These are phyloP conservation scores for Amniataba percoides DNA, from an alignment of 2,797 vertebrate species.

Conservation along the genomic window DNA sequence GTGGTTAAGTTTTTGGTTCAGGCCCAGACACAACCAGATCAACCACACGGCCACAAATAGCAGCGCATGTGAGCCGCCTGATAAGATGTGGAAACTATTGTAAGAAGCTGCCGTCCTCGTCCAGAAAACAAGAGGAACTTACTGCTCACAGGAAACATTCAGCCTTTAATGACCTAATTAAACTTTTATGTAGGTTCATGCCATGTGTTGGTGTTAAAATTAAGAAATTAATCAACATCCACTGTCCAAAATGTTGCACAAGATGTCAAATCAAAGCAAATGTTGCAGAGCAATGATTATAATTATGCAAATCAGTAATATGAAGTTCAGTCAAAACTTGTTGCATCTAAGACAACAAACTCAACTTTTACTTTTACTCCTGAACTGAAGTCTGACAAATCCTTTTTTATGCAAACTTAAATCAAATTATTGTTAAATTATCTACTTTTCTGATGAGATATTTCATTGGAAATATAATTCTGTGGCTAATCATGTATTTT, in stretches of 20 bases:
- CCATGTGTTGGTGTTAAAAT: too few relatives aligned
- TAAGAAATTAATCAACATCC: too few relatives aligned
- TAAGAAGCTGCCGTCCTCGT: constrained; percentile 21
- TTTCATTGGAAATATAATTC: neutral
- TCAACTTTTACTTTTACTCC: too few relatives aligned
- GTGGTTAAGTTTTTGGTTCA: constrained; percentile 20
- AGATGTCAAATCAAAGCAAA: neutral
- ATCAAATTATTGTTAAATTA: neutral
- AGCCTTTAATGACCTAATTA: neutral
- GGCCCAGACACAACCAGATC: constrained; percentile 33
- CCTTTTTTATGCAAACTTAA: neutral
- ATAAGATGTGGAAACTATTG: constrained; percentile 74
- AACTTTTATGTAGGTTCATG: neutral
- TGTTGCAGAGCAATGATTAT: too few relatives aligned
- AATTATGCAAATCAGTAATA: too few relatives aligned
- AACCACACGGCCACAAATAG: constrained; percentile 58
- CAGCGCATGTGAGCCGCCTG: constrained; percentile 34
- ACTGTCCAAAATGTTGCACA: too few relatives aligned
- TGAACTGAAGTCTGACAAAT: too few relatives aligned
- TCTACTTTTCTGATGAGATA: neutral
- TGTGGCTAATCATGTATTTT: neutral
- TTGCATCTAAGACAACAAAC: too few relatives aligned
- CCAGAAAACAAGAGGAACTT: constrained; percentile 20
- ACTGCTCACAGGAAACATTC: fast-evolving
- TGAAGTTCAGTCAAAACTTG: too few relatives aligned